These are phyloP conservation scores for Dendrocincla tyrannina DNA, from an alignment of 2,797 vertebrate genomes.

Conservation along the genomic window DNA sequence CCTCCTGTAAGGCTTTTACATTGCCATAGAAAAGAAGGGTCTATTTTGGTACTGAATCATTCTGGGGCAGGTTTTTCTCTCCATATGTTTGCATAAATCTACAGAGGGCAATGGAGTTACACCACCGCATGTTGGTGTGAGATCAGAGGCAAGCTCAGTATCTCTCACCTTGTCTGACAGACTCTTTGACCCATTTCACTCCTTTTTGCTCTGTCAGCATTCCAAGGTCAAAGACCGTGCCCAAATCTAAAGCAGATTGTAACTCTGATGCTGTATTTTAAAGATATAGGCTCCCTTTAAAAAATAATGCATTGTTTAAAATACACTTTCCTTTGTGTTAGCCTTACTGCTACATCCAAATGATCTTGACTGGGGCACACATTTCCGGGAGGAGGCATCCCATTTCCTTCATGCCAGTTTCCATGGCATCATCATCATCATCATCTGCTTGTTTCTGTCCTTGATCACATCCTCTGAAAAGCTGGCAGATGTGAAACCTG, in stretches of 20 bases:
- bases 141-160: constrained; percentile 47
- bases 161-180: constrained; percentile 60
- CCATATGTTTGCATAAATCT: constrained; percentile 65
- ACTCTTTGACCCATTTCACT: constrained; percentile 57
- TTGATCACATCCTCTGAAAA: constrained; percentile 63
- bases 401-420: constrained; percentile 52
- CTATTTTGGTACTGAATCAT: constrained; percentile 48
- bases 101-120: constrained; percentile 62
- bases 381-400: neutral
- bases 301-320: neutral
- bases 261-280: constrained; percentile 28
- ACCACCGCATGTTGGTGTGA: constrained; percentile 43
- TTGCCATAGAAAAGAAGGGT: constrained; percentile 4
- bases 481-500: constrained; percentile 68
- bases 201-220: constrained; percentile 31
- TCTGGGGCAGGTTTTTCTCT: constrained; percentile 49
- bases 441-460: constrained; percentile 39
- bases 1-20: constrained; percentile 15
- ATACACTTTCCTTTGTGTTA: neutral
- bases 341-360: neutral
- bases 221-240: constrained; percentile 42
- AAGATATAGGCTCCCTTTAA: constrained; percentile 20
- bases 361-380: neutral
- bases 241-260: constrained; percentile 26
- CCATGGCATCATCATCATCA: constrained; percentile 22